Conservation (phyloP, 2,797 vertebrate species). For the Ibycter americanus region DNA sequence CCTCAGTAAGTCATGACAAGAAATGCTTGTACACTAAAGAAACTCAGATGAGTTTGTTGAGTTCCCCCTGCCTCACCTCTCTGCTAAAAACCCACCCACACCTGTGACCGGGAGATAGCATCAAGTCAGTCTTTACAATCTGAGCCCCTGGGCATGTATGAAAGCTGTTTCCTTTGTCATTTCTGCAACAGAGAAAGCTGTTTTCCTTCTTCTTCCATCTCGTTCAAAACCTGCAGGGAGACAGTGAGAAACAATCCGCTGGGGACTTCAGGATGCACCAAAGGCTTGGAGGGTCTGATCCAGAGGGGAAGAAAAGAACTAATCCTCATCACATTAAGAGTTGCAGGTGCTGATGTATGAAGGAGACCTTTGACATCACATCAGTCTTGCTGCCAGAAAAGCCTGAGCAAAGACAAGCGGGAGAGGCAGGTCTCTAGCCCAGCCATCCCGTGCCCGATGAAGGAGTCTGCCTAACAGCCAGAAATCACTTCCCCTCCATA, state of each 20-base stretch:
- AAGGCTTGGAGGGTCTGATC: neutral
- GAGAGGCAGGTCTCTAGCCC: neutral
- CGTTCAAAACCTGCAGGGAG: neutral
- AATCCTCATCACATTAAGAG: neutral
- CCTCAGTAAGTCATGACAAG: neutral
- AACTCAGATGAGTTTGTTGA: slow-evolving; percentile 23
- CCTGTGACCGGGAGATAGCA: neutral
- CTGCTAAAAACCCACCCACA: neutral
- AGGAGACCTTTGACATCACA: neutral
- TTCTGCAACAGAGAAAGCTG: neutral
- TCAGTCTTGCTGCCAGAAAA: neutral
- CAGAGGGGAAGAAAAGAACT: neutral
- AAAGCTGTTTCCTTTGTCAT: neutral
- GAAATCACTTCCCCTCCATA: neutral
- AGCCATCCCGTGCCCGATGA: neutral
- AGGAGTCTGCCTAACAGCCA: neutral
- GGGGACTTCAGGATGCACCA: neutral
- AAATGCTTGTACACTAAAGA: slow-evolving; percentile 59
- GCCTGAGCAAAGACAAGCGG: neutral
- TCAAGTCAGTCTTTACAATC: neutral
- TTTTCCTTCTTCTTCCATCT: neutral
- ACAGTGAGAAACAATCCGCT: neutral
- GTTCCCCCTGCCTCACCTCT: neutral
- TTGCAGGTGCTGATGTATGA: neutral
- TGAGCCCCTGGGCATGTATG: neutral